Base-by-base conservation (phyloP, 2,888 invertebrate species). In the Euplexia lucipara region DNA sequence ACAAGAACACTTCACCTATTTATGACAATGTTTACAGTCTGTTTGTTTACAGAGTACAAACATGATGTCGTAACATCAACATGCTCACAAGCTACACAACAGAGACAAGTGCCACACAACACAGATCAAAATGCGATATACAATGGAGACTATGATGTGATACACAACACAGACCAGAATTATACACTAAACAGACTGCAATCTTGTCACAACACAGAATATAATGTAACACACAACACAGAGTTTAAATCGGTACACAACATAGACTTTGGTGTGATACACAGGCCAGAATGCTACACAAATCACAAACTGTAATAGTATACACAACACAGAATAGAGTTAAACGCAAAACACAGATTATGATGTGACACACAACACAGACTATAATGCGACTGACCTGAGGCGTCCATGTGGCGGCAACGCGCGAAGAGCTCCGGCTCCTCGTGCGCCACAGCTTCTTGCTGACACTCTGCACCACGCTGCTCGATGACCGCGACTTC, bases 401-500 rank as follows among this genome's bases (percentile, higher is more conserved):
- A 81, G 98, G 98, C 66, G 97, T 97, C 98, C 98, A 98, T 62
- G 96, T 95, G 82, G 96, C 96, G 68, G 96, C 91, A 78, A 92
- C 95, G 83, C 97, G 96, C 79, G 97, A 97, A 81, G 97, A 97
- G 87, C 97, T 97, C 88, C 98, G 98, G 81, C 98, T 98, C 85
- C 98, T 96, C 80, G 97, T 97, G 87, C 97, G 96, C 97, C 98
- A 98, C 87, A 98, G 97, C 91, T 97, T 97, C 95, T 97, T 98
- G 87, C 98, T 97, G 83, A 98, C 97, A 90, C 97, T 96, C 90
- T 98, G 97, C 89, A 98, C 97, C 90, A 98, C 98, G 94, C 97
- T 98, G 88, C 98, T 97, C 81, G 98, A 97, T 32, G 98, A 98
- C 91, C 98, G 98, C 86, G 98, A 98, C 95, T 98, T 98, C 96